Percentiles rank a stretch among this genome's conserved stretches.
Conservation (phyloP, 2,888 invertebrate genomes). For the Aphrophora alni region DNA sequence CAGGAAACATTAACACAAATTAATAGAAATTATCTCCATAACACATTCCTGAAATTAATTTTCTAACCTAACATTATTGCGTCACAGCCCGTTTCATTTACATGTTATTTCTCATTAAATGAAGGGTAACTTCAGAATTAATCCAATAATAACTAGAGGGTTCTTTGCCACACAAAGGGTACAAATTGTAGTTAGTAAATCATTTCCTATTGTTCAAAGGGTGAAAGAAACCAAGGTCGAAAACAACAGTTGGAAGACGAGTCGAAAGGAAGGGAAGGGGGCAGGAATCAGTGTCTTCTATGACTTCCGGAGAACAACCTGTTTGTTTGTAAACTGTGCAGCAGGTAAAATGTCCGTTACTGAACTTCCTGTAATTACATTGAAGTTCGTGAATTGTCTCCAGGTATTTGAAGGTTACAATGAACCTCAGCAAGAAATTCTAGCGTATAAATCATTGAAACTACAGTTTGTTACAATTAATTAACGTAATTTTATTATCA, state of each 20-base stretch:
- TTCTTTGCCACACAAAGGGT: not conserved
- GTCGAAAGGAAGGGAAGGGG: not conserved
- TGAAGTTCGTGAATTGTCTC: not conserved
- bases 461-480: no score
- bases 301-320: not conserved
- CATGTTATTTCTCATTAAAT: no score
- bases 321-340: not conserved
- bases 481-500: no score
- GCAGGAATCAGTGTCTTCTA: not conserved
- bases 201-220: not conserved
- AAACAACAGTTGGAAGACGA: not conserved
- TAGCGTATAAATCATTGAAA: no score
- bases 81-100: no score
- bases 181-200: not conserved
- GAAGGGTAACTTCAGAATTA: no score
- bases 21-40: no score
- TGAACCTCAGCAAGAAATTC: no score
- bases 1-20: no score
- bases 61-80: no score
- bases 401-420: not conserved
- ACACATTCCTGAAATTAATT: no score
- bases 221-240: not conserved
- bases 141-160: not conserved
- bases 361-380: not conserved
- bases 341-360: not conserved